Evolutionary conservation across 2,888 invertebrate species (phyloP).

Genomic region (Pristionchus exspectatus): DNA sequence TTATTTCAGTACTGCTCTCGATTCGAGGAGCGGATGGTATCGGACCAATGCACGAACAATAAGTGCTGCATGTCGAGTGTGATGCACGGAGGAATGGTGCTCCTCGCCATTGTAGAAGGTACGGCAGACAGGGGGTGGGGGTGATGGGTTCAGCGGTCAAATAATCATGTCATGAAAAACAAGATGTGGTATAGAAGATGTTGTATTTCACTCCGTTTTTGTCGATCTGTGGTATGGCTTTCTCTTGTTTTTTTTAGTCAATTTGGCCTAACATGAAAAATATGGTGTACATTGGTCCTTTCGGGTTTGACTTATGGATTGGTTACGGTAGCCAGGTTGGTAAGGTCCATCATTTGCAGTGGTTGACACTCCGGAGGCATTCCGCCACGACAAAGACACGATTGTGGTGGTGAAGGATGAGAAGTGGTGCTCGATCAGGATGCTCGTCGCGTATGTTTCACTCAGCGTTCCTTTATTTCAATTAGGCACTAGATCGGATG

Average conservation of each 20-base stretch:
- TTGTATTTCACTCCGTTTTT: no score
- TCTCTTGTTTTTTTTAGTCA: no score
- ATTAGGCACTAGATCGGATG: not conserved
- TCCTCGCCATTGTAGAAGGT: constrained; percentile 33
- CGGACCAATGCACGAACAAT: not conserved
- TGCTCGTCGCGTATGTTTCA: constrained; percentile 37
- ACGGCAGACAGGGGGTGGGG: not conserved
- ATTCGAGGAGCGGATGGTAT: not conserved
- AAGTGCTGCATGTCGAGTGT: not conserved
- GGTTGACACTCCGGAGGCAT: constrained; percentile 18
- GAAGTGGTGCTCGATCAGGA: constrained; percentile 21
- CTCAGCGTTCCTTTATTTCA: no score
- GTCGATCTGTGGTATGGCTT: no score
- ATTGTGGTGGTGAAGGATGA: constrained; percentile 46
- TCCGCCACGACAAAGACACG: not conserved
- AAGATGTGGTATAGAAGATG: no score
- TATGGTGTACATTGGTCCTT: no score
- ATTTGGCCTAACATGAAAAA: no score
- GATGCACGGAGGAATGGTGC: not conserved
- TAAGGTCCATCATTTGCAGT: not conserved
- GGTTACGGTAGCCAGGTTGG: not conserved
- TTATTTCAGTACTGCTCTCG: not conserved
- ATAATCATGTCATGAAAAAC: no score
- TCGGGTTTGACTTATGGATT: not conserved
- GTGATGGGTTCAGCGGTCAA: no score